Conservation (phyloP, 2,113 vertebrate genomes). For the Caloenas nicobarica region DNA sequence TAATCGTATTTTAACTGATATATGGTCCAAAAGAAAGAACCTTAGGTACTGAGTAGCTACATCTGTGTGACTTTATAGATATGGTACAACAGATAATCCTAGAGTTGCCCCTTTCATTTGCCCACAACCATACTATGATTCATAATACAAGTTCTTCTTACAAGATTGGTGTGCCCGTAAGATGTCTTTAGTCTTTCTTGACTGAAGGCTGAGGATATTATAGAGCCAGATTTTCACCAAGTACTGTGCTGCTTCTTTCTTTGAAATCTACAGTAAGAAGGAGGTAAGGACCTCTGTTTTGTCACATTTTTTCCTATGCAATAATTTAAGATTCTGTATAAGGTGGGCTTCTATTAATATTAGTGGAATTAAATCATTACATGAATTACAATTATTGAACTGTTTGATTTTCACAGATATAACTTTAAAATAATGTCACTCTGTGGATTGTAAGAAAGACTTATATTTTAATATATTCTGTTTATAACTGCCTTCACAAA, state of each 20-base stretch:
- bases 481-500: background rate
- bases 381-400: background rate
- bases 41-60: background rate
- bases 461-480: background rate
- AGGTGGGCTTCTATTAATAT: background rate
- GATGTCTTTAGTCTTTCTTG: background rate
- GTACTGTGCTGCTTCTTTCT: background rate
- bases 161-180: background rate
- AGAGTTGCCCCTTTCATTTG: background rate
- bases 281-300: background rate
- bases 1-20: background rate
- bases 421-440: background rate
- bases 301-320: background rate
- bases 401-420: background rate
- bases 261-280: background rate
- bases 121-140: background rate
- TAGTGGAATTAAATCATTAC: background rate
- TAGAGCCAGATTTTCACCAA: background rate
- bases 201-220: background rate
- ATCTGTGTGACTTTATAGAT: background rate
- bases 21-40: background rate
- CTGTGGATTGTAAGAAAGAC: background rate
- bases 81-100: background rate
- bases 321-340: background rate
- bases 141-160: background rate